Evolutionary conservation across 2,113 vertebrate species (phyloP).

Genomic region (Bombycilla garrulus): DNA sequence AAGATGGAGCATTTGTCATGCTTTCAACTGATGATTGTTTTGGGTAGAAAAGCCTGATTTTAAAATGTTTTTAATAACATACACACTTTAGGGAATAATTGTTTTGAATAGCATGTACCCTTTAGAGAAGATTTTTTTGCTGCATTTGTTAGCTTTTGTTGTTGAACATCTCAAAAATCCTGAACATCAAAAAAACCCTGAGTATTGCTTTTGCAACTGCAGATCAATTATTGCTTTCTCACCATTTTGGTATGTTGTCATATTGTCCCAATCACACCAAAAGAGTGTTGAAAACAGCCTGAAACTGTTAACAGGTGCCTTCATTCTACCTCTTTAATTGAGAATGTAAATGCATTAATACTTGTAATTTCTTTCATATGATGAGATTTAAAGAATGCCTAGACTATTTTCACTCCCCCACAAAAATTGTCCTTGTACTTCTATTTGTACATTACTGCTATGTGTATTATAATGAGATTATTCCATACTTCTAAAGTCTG

Average conservation of each 20-base stretch:
- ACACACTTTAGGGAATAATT: not conserved
- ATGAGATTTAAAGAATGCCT: not conserved
- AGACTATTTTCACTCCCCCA: not conserved
- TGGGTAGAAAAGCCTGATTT: not conserved
- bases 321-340: not conserved
- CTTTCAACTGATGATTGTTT: not conserved
- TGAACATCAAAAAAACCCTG: no score
- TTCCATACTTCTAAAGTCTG: not conserved
- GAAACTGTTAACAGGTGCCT: not conserved
- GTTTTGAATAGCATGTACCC: not conserved
- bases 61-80: not conserved
- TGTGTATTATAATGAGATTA: not conserved
- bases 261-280: not conserved
- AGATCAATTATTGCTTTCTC: slow-evolving; percentile 33
- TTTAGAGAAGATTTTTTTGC: not conserved
- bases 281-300: not conserved
- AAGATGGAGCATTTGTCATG: not conserved
- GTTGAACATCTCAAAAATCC: not conserved
- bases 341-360: not conserved
- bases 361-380: not conserved
- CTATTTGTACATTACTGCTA: not conserved
- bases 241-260: not conserved
- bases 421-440: not conserved
- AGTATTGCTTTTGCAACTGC: not conserved
- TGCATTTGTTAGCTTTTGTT: not conserved